phyloP scores from a whole-genome alignment of 2,113 vertebrate genomes.

The Potamarius usumacintae region DNA sequence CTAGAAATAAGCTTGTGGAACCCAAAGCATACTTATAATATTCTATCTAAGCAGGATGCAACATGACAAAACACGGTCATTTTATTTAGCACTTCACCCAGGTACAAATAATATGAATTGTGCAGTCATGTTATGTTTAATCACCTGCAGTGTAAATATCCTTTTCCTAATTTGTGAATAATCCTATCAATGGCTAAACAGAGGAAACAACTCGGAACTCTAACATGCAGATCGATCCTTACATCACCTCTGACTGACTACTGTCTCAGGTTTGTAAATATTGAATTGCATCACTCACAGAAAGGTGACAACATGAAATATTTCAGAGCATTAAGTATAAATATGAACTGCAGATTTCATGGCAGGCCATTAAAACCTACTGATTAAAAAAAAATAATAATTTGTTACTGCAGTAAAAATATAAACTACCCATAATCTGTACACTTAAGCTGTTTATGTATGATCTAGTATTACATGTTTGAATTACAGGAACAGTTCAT shows the following conservation, averaged over 20 bases:
- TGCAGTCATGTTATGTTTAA: neutral
- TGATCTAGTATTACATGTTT: constrained; percentile 12
- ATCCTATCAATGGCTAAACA: neutral
- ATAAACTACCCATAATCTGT: neutral
- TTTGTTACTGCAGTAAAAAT: neutral
- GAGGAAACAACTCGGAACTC: neutral
- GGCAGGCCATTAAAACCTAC: neutral
- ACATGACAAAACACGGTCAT: constrained; percentile 5
- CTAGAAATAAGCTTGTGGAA: constrained; percentile 49
- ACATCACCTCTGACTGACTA: constrained; percentile 10
- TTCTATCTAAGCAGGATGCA: constrained; percentile 20
- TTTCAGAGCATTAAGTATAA: neutral
- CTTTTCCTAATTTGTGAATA: constrained; percentile 24
- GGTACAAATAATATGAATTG: neutral
- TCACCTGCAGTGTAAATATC: constrained; percentile 34
- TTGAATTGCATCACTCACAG: neutral
- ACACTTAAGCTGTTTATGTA: constrained; percentile 1
- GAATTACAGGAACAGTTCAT: constrained; percentile 25
- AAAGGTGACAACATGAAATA: neutral
- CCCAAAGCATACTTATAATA: constrained; percentile 31
- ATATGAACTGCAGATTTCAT: neutral
- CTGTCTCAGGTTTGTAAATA: neutral
- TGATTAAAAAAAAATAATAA: neutral
- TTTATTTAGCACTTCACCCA: neutral
- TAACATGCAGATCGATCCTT: constrained; percentile 1